These are phyloP conservation scores for Halichondria panicea DNA, from an alignment of 37 sponge, comb jelly and placozoan species.

Conservation along the genomic window DNA sequence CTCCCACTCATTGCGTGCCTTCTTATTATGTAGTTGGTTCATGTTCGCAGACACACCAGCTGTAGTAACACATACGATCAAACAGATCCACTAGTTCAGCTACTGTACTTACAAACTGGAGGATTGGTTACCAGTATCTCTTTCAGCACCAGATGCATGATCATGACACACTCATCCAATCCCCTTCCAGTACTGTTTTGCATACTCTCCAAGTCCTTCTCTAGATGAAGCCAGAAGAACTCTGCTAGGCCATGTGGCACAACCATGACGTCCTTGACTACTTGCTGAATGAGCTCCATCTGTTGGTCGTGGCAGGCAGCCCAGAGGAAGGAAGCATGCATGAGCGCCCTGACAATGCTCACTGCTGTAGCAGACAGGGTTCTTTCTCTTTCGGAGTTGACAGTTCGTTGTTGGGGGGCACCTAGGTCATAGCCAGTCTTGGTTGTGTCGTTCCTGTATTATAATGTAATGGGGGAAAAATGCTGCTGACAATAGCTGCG, in stretches of 20 bases:
- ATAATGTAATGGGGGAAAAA: too few species aligned
- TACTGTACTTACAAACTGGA: conserved; percentile 25
- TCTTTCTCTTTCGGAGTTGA: conserved; percentile 54
- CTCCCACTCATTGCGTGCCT: conserved; percentile 53
- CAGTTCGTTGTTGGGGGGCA: conserved; percentile 11
- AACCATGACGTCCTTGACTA: conserved; percentile 10
- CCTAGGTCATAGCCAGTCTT: conserved; percentile 69
- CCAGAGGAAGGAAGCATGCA: conserved; percentile 76
- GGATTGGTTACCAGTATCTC: conserved; percentile 17
- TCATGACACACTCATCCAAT: conserved; percentile 55
- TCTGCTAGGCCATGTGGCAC: conserved; percentile 19
- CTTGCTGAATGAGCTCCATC: too few species aligned
- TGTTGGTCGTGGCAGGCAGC: conserved; percentile 23
- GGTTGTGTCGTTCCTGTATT: conserved; percentile 47
- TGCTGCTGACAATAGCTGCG: too few species aligned
- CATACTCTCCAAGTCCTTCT: conserved; percentile 56
- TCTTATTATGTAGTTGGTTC: conserved; percentile 6
- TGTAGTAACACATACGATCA: too few species aligned
- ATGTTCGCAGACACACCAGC: background rate
- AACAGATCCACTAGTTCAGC: too few species aligned
- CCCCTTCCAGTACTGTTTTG: conserved; percentile 17
- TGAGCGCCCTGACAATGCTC: conserved; percentile 66
- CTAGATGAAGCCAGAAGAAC: conserved; percentile 78
- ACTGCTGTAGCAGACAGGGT: conserved; percentile 46
- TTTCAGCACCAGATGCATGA: conserved; percentile 58